A percentile compares a stretch with the other conserved stretches of the same genome.
Conservation (phyloP, 2,888 invertebrate species). For the Cerceris ruficornis region DNA sequence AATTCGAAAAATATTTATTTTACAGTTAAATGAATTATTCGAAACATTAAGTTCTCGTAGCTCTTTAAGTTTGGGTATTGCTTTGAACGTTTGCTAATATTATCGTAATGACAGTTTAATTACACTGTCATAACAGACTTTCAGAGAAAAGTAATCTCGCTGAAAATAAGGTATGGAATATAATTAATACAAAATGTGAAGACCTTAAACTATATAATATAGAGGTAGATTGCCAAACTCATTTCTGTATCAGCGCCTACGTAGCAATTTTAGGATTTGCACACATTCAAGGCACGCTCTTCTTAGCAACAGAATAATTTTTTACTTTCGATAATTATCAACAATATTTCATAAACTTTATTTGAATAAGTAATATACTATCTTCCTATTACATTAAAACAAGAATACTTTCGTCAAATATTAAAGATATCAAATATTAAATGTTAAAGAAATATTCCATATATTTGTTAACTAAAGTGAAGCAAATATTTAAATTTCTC, state of each 20-base stretch:
- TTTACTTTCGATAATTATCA: too few relatives aligned
- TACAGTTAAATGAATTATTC: slow-evolving; percentile 1
- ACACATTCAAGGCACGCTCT: too few relatives aligned
- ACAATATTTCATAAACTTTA: too few relatives aligned
- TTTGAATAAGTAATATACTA: too few relatives aligned
- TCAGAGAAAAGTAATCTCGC: neutral
- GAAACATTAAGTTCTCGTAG: neutral
- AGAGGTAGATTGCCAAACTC: neutral
- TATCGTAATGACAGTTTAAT: slow-evolving; percentile 1
- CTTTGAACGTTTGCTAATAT: neutral
- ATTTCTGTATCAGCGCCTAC: neutral
- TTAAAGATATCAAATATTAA: neutral
- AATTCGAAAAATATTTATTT: neutral
- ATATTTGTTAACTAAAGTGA: too few relatives aligned
- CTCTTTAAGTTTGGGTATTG: neutral
- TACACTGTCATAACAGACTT: neutral
- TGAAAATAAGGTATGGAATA: neutral
- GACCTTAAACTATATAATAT: neutral
- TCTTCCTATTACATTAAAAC: neutral
- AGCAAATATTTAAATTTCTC: too few relatives aligned
- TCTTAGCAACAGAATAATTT: too few relatives aligned
- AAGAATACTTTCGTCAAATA: neutral
- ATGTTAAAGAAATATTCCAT: too few relatives aligned
- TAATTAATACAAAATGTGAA: neutral
- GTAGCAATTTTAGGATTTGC: neutral